A percentile compares a stretch with the other conserved stretches of the same genome.
Conservation (phyloP, 2,888 invertebrate species). For the Heliconius cydno region DNA sequence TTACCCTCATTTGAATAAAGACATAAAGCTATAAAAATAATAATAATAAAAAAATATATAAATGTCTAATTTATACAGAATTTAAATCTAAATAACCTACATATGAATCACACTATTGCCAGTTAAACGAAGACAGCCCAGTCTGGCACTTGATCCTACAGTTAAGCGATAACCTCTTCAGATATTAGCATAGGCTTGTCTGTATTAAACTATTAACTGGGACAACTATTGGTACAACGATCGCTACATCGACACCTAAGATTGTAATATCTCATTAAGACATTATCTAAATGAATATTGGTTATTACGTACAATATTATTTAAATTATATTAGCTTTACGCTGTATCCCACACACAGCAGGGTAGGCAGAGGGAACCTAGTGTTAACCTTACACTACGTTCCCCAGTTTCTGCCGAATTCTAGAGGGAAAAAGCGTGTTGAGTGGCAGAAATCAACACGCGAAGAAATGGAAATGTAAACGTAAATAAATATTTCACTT, state of each 20-base stretch:
- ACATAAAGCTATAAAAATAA: too few species aligned
- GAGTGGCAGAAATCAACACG: background rate
- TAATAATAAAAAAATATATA: too few species aligned
- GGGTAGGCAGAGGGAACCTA: background rate
- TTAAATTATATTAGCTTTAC: background rate
- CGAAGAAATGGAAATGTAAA: too few species aligned
- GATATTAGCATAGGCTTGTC: constrained; percentile 1
- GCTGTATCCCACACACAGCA: background rate
- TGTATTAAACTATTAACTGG: constrained; percentile 1
- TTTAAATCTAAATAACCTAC: too few species aligned
- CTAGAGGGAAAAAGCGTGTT: too few species aligned
- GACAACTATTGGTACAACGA: background rate
- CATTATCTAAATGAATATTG: too few species aligned
- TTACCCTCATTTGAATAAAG: too few species aligned
- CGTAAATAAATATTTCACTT: too few species aligned
- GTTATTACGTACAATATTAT: background rate
- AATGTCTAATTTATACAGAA: too few species aligned
- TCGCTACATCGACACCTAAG: background rate
- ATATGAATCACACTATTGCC: too few species aligned
- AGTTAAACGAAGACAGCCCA: background rate
- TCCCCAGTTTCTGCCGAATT: background rate
- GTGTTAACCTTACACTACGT: background rate
- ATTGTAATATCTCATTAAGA: too few species aligned
- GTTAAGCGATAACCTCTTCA: constrained; percentile 10
- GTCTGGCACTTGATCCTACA: background rate